Percentiles rank a stretch among this genome's conserved stretches.
These are phyloP conservation scores for Ephialtes manifestator DNA, from an alignment of 2,888 invertebrate species.

Conservation along the genomic window DNA sequence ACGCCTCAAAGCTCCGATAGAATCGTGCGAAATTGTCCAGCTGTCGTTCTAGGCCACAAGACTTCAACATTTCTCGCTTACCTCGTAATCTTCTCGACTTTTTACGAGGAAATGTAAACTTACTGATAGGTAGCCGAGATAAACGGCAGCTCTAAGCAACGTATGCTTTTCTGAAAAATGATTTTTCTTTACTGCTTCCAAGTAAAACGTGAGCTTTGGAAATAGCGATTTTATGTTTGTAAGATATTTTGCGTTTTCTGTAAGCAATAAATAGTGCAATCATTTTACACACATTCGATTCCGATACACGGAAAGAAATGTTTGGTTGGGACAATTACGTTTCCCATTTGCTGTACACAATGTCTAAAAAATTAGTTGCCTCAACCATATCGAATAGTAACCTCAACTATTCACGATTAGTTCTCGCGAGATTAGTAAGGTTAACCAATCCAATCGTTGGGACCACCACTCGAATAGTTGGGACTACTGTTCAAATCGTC, in stretches of 20 bases:
- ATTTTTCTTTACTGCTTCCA: neutral
- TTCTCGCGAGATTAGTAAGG: too few species aligned
- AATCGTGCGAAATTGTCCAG: slow-evolving; percentile 75
- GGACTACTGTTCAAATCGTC: too few species aligned
- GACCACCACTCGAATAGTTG: too few species aligned
- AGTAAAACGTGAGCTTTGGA: neutral
- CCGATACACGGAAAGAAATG: too few species aligned
- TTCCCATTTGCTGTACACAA: too few species aligned
- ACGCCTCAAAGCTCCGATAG: neutral
- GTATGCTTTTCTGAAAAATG: neutral
- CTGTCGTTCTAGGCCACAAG: slow-evolving; percentile 62
- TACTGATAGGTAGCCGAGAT: neutral
- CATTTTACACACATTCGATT: neutral
- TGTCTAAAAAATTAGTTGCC: too few species aligned
- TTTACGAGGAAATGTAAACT: slow-evolving; percentile 13
- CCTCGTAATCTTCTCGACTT: neutral
- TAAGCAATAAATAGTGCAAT: neutral
- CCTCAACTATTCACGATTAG: too few species aligned
- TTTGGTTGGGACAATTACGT: too few species aligned
- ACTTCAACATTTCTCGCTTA: neutral
- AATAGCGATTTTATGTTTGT: neutral
- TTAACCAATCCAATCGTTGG: too few species aligned
- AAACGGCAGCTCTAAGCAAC: neutral
- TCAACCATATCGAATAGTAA: too few species aligned
- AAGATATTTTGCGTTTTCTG: neutral